Conservation (phyloP, 2,113 vertebrate genomes). For the Zapornia atra region DNA sequence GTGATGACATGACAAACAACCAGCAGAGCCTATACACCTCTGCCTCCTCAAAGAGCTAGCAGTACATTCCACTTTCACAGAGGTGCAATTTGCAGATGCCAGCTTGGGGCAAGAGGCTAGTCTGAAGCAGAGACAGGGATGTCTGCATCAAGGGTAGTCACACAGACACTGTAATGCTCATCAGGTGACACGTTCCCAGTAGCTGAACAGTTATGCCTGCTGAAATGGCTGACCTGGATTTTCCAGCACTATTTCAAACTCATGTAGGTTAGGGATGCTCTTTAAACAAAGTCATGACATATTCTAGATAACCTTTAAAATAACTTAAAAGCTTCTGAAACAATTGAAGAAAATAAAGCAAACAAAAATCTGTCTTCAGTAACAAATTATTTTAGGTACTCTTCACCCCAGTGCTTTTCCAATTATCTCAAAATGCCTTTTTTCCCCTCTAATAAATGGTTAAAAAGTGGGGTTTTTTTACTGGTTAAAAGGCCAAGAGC, state of each 20-base stretch:
- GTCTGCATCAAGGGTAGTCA: not conserved
- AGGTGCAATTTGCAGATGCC: not conserved
- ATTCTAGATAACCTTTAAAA: not conserved
- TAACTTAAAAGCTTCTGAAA: not conserved
- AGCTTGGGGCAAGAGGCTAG: not conserved
- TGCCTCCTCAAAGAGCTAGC: not conserved
- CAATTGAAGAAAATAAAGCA: not conserved
- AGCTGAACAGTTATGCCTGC: not conserved
- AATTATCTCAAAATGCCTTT: not conserved
- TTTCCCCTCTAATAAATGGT: not conserved
- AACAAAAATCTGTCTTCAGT: not conserved
- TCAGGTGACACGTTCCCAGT: not conserved
- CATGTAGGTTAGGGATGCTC: not conserved
- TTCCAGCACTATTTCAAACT: not conserved
- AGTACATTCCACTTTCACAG: not conserved
- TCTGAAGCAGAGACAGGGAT: not conserved
- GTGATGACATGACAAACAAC: not conserved
- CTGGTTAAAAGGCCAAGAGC: not conserved
- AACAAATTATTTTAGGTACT: not conserved
- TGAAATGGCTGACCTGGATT: not conserved
- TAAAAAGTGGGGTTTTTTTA: not conserved
- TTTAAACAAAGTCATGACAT: not conserved
- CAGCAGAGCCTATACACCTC: rapidly evolving
- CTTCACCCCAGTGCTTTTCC: not conserved
- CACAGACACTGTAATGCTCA: not conserved